These are phyloP conservation scores for Brevipalpus yothersi DNA, from an alignment of 1,140 invertebrate species.

Conservation along the genomic window DNA sequence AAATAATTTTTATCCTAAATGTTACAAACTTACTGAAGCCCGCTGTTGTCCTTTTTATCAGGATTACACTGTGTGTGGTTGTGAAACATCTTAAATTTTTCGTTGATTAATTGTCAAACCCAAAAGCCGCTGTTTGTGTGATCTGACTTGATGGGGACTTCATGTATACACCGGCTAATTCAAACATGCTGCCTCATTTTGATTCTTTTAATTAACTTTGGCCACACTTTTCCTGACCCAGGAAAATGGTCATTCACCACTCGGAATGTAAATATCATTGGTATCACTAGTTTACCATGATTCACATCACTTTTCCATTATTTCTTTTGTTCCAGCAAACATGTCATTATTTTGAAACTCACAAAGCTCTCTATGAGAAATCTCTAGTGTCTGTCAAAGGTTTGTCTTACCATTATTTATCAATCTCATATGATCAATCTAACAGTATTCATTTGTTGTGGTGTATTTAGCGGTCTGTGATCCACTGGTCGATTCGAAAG, in stretches of 20 bases:
- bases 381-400: constrained; percentile 15
- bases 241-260: constrained; percentile 15
- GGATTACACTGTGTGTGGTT: background rate
- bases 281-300: background rate
- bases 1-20: too few relatives aligned
- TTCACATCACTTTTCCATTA: background rate
- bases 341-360: constrained; percentile 12
- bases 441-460: background rate
- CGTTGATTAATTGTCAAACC: background rate
- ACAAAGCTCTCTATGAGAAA: constrained; percentile 17
- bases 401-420: constrained; percentile 9
- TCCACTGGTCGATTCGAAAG: background rate
- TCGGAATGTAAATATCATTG: constrained; percentile 10
- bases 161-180: background rate
- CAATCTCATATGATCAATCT: background rate
- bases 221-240: constrained; percentile 13
- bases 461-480: constrained; percentile 2
- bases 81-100: background rate
- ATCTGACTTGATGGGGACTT: background rate
- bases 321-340: constrained; percentile 7
- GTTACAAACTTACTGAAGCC: background rate
- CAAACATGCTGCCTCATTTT: background rate
- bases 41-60: too few relatives aligned
- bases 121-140: background rate
- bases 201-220: background rate